Conservation (phyloP, 1,140 invertebrate genomes). For the Pectinophora gossypiella region DNA sequence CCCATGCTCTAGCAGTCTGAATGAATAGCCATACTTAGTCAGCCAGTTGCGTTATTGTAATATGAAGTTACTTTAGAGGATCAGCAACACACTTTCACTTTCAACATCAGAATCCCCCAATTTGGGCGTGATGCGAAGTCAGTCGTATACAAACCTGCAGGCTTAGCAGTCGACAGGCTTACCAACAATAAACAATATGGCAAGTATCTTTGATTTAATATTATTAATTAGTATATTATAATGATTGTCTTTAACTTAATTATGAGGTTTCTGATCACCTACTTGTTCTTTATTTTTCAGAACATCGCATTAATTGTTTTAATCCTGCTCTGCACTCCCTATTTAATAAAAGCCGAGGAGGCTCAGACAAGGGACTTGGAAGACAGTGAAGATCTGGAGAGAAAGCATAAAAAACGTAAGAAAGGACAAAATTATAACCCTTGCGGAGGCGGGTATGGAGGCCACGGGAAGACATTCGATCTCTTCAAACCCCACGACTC, state of each 20-base stretch:
- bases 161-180: conserved; percentile 15
- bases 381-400: conserved; percentile 39
- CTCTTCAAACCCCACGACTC: conserved; percentile 36
- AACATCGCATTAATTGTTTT: conserved; percentile 27
- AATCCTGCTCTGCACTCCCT: conserved; percentile 24
- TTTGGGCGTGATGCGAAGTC: conserved; percentile 9
- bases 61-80: conserved; percentile 24
- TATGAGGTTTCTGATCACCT: background rate
- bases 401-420: conserved; percentile 45
- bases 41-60: conserved; percentile 37
- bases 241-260: too few species aligned
- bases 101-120: conserved; percentile 32
- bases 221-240: too few species aligned
- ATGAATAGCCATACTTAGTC: conserved; percentile 25
- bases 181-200: conserved; percentile 12
- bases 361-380: conserved; percentile 33
- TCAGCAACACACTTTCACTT: conserved; percentile 48
- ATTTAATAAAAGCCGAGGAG: conserved; percentile 21
- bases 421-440: conserved; percentile 36
- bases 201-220: too few species aligned
- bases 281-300: conserved; percentile 22
- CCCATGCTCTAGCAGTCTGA: conserved; percentile 13
- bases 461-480: conserved; percentile 30
- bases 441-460: conserved; percentile 38
- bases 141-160: conserved; percentile 18